A percentile compares a stretch with the other conserved stretches of the same genome.
Evolutionary conservation across 2,888 invertebrate species (phyloP).

Genomic region (Mantis religiosa): DNA sequence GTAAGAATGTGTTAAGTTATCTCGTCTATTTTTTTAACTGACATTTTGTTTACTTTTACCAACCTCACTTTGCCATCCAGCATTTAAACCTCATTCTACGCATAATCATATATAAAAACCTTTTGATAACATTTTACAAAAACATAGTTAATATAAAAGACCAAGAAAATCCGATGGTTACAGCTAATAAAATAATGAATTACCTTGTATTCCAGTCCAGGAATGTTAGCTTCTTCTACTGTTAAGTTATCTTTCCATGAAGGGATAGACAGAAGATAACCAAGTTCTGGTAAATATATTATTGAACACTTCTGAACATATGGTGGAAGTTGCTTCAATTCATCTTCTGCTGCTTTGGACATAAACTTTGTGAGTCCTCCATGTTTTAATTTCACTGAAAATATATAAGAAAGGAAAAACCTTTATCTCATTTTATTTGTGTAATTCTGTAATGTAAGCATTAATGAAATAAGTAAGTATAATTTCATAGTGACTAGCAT

Average conservation of each 20-base stretch:
- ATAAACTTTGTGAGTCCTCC: slow-evolving; percentile 67
- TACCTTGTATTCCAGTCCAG: slow-evolving; percentile 70
- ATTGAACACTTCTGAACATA: slow-evolving; percentile 64
- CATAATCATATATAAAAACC: too few species aligned
- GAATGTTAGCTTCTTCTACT: slow-evolving; percentile 55
- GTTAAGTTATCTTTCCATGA: slow-evolving; percentile 56
- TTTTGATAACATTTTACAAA: too few species aligned
- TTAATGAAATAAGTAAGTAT: too few species aligned
- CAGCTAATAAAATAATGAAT: slow-evolving; percentile 23
- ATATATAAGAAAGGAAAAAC: not conserved
- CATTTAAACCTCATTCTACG: too few species aligned
- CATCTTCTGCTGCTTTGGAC: slow-evolving; percentile 66
- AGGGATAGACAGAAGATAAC: slow-evolving; percentile 67
- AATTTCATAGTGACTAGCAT: too few species aligned
- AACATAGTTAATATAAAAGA: too few species aligned
- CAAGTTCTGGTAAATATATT: slow-evolving; percentile 69
- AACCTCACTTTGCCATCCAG: too few species aligned
- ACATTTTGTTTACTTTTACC: too few species aligned
- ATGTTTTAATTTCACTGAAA: slow-evolving; percentile 64
- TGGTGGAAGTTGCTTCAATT: slow-evolving; percentile 61
- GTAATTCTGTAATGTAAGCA: too few species aligned
- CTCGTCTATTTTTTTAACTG: too few species aligned
- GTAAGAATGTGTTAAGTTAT: too few species aligned
- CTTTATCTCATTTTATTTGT: not conserved
- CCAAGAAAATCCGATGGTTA: not conserved